These are phyloP conservation scores for Phyllotis vaccarum DNA, from an alignment of 2,797 vertebrate species.

Conservation along the genomic window DNA sequence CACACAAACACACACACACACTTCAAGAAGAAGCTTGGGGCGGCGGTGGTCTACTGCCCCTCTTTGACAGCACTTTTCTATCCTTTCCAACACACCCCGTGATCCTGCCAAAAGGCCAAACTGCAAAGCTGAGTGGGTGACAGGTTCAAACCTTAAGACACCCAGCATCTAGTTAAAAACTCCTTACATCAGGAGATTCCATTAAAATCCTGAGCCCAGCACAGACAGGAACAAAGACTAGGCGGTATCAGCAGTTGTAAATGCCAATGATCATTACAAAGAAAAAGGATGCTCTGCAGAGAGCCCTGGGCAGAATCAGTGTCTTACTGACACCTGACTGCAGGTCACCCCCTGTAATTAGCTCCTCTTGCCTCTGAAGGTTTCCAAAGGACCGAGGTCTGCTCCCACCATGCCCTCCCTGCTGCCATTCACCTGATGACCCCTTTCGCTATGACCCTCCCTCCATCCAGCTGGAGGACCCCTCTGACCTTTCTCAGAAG, in stretches of 20 bases:
- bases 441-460: not conserved
- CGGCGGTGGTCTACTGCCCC: not conserved
- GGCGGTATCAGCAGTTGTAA: not conserved
- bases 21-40: not conserved
- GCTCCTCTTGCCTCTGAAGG: slow-evolving; percentile 67
- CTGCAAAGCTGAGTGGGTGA: not conserved
- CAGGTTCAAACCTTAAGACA: slow-evolving; percentile 37
- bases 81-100: not conserved
- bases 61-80: not conserved
- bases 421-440: not conserved
- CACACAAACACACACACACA: accelerated
- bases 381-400: slow-evolving; percentile 41
- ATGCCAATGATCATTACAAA: not conserved
- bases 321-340: slow-evolving; percentile 58
- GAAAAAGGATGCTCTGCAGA: slow-evolving; percentile 45
- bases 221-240: slow-evolving; percentile 24
- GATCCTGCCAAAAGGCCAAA: not conserved
- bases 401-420: not conserved
- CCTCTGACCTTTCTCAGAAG: slow-evolving; percentile 95
- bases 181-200: not conserved
- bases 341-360: slow-evolving; percentile 61
- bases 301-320: slow-evolving; percentile 43
- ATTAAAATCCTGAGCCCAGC: slow-evolving; percentile 10
- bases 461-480: not conserved
- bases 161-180: not conserved